These are phyloP conservation scores for Nylanderia fulva DNA, from an alignment of 1,140 invertebrate species.

Conservation along the genomic window DNA sequence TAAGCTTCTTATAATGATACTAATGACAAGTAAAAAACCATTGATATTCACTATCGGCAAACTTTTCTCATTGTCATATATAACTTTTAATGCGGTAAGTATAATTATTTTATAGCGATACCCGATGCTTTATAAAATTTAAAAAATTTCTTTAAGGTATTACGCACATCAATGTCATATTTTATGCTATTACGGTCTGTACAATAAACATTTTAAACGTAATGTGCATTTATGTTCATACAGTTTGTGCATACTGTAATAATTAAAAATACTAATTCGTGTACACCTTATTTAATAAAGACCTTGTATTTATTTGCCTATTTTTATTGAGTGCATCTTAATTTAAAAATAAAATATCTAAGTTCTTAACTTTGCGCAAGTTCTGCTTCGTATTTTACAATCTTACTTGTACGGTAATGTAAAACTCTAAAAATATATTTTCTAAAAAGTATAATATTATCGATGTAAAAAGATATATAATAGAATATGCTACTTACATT, in stretches of 20 bases:
- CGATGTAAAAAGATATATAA: background rate
- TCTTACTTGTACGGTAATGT: conserved; percentile 5
- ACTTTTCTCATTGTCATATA: conserved; percentile 1
- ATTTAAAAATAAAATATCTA: too few species aligned
- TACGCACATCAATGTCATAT: conserved; percentile 57
- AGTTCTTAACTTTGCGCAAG: too few species aligned
- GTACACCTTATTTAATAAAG: too few species aligned
- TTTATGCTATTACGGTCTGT: conserved; percentile 29
- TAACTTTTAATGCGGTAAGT: conserved; percentile 40
- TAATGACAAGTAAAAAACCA: conserved; percentile 6
- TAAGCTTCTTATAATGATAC: conserved; percentile 33
- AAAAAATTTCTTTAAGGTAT: conserved; percentile 63
- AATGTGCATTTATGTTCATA: background rate
- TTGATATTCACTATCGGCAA: background rate
- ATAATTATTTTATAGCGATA: background rate
- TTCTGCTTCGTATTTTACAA: conserved; percentile 42
- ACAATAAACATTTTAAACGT: background rate
- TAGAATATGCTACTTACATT: background rate
- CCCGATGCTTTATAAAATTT: background rate
- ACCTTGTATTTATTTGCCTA: too few species aligned
- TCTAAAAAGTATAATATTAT: background rate
- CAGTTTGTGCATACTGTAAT: too few species aligned
- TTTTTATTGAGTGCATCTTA: too few species aligned
- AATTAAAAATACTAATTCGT: too few species aligned
- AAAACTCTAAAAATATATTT: background rate